Percentiles rank a stretch among this genome's conserved stretches.
phyloP scores from a whole-genome alignment of 2,888 invertebrate species.

The Camponotus fellah region DNA sequence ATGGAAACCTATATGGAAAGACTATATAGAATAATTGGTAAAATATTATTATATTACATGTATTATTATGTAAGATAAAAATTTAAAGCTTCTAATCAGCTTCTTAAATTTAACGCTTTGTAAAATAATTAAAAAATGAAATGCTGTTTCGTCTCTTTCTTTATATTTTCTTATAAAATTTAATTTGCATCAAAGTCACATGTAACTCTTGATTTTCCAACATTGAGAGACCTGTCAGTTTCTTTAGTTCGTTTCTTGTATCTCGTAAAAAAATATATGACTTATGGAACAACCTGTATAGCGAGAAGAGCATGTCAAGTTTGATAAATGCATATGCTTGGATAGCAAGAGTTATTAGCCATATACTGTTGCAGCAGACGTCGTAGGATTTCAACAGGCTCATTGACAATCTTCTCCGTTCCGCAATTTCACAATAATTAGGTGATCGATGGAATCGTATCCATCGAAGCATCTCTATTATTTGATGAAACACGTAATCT shows the following conservation, averaged over 20 bases:
- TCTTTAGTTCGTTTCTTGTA: background rate
- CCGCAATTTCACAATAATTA: slow-evolving; percentile 25
- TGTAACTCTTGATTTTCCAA: slow-evolving; percentile 1
- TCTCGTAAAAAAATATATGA: slow-evolving; percentile 20
- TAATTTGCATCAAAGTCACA: background rate
- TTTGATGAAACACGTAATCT: slow-evolving; percentile 23
- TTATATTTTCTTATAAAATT: background rate
- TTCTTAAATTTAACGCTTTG: background rate
- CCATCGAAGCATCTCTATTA: slow-evolving; percentile 24
- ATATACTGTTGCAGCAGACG: slow-evolving; percentile 17
- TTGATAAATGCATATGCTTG: slow-evolving; percentile 49
- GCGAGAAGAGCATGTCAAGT: slow-evolving; percentile 17
- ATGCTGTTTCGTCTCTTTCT: background rate
- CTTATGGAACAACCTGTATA: slow-evolving; percentile 30
- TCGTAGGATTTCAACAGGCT: slow-evolving; percentile 27
- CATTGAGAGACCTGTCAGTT: background rate
- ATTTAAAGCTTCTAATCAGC: background rate
- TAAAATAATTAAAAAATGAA: background rate
- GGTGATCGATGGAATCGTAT: slow-evolving; percentile 37
- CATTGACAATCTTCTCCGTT: slow-evolving; percentile 29
- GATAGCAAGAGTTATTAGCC: slow-evolving; percentile 41
- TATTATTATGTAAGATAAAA: background rate
- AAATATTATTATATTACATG: slow-evolving; percentile 2
- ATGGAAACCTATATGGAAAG: background rate
- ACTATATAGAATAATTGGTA: background rate